Evolutionary conservation across 2,113 vertebrate species (phyloP).

Genomic region (Gadus macrocephalus): DNA sequence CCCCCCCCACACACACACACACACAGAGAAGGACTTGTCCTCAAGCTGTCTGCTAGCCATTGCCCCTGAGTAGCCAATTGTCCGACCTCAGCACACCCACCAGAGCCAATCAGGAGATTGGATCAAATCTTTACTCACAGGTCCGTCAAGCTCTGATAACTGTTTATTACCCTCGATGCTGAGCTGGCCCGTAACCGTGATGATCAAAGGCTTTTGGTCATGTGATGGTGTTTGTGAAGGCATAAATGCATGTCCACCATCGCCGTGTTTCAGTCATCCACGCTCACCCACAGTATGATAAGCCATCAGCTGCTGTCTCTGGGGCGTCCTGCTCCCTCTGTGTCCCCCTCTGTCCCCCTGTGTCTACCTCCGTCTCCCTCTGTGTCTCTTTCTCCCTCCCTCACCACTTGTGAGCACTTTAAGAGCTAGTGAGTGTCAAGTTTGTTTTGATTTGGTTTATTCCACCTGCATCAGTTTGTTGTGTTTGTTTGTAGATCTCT

Average conservation of each 20-base stretch:
- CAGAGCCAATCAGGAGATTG: neutral
- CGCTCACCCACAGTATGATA: neutral
- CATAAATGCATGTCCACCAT: neutral
- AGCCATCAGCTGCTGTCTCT: too few relatives aligned
- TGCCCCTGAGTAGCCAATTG: conserved; percentile 42
- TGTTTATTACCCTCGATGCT: neutral
- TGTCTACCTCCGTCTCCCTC: neutral
- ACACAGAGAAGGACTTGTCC: too few relatives aligned
- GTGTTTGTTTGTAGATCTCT: conserved; percentile 52
- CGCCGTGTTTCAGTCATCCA: conserved; percentile 10
- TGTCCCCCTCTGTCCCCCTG: conserved; percentile 13
- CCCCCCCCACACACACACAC: neutral
- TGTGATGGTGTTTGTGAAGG: neutral
- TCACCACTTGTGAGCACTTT: conserved; percentile 68
- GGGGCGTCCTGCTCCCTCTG: neutral
- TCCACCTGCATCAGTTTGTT: conserved; percentile 49
- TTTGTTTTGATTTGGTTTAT: conserved; percentile 52
- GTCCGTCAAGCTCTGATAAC: neutral
- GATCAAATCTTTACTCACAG: neutral
- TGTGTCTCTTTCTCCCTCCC: conserved; percentile 19
- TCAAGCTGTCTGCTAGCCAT: conserved; percentile 34
- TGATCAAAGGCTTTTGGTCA: neutral
- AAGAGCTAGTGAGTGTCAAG: conserved; percentile 25
- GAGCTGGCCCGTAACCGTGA: neutral
- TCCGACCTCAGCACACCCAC: conserved; percentile 35